Percentiles rank a stretch among this genome's conserved stretches.
Evolutionary conservation across 2,888 invertebrate species (phyloP).

Genomic region (Drosophila nr. perissopoda): DNA sequence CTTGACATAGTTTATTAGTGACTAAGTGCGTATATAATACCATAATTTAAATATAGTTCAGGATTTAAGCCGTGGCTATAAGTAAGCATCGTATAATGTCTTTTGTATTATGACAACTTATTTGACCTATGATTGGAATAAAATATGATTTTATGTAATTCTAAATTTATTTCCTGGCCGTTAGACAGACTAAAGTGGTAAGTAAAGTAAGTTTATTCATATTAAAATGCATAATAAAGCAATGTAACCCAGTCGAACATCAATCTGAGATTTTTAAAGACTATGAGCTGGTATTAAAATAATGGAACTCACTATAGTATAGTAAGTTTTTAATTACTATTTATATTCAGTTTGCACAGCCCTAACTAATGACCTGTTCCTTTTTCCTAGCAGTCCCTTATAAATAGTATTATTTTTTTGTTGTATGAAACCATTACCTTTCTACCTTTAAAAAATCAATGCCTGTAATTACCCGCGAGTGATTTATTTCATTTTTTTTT

Average conservation of each 20-base stretch:
- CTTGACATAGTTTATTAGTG: conserved; percentile 66
- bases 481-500: neutral
- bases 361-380: neutral
- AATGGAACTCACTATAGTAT: neutral
- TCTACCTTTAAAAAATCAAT: conserved; percentile 4
- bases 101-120: conserved; percentile 40
- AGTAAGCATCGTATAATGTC: conserved; percentile 15
- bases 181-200: neutral
- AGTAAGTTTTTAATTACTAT: neutral
- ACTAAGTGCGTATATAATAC: conserved; percentile 65
- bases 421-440: neutral
- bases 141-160: conserved; percentile 45
- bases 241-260: neutral
- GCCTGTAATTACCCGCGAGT: conserved; percentile 30
- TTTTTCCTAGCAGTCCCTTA: neutral
- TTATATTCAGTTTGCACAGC: neutral
- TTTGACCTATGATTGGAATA: conserved; percentile 36
- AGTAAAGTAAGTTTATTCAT: neutral
- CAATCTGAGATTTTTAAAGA: neutral
- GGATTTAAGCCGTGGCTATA: conserved; percentile 23
- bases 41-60: conserved; percentile 19
- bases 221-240: neutral
- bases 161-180: neutral
- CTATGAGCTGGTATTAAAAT: neutral
- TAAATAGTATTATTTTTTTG: neutral